phyloP scores from a whole-genome alignment of 2,113 vertebrate genomes.

The Oreochromis niloticus region DNA sequence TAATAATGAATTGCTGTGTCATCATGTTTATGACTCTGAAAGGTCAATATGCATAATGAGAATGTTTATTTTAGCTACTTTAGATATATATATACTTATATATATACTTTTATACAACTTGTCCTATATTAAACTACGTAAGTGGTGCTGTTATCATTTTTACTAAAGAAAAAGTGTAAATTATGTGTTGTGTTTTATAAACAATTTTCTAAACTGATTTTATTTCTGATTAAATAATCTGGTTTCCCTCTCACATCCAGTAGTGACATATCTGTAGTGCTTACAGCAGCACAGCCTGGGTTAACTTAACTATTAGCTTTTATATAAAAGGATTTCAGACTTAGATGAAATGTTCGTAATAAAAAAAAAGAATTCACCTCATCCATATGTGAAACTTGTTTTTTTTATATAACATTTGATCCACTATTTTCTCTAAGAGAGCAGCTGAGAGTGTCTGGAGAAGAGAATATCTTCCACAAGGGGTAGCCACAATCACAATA shows the following conservation, averaged over 20 bases:
- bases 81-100: neutral
- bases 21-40: neutral
- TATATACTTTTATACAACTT: neutral
- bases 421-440: neutral
- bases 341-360: neutral
- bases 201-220: neutral
- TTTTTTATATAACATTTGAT: neutral
- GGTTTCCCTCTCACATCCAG: neutral
- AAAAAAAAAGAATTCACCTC: neutral
- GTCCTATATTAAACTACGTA: neutral
- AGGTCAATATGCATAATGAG: accelerated
- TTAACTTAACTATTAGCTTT: neutral
- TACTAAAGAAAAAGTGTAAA: neutral
- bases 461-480: constrained; percentile 55
- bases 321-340: neutral
- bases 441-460: neutral
- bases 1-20: neutral
- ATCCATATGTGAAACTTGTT: neutral
- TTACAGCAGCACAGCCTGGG: neutral
- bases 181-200: neutral
- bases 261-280: neutral
- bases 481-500: constrained; percentile 59
- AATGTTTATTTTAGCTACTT: neutral
- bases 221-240: neutral
- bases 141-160: neutral